Evolutionary conservation across 2,888 invertebrate species (phyloP).

Genomic region (Uloborus plumipes): DNA sequence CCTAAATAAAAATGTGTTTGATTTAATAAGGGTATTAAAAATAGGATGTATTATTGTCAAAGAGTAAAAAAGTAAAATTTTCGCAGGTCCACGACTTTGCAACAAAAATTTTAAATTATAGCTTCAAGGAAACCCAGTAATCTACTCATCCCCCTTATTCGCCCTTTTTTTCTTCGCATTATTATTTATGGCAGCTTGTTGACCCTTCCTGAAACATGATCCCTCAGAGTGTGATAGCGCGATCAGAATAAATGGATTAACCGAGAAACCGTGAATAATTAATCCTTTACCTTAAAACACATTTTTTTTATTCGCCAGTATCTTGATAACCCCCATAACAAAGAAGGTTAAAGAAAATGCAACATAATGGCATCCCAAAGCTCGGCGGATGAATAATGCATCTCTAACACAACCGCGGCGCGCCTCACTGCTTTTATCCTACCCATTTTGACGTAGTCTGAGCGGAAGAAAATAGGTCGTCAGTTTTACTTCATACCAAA

Average conservation of each 20-base stretch:
- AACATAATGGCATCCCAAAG: slow-evolving; percentile 44
- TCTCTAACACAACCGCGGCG: slow-evolving; percentile 41
- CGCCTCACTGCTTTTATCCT: slow-evolving; percentile 42
- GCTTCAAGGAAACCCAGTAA: no score
- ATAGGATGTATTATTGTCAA: no score
- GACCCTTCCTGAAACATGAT: slow-evolving; percentile 11
- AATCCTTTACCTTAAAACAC: slow-evolving; percentile 40
- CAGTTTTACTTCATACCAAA: slow-evolving; percentile 34
- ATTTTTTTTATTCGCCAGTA: slow-evolving; percentile 22
- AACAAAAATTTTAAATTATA: no score
- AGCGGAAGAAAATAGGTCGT: slow-evolving; percentile 54
- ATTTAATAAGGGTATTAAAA: no score
- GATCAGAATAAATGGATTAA: slow-evolving; percentile 43
- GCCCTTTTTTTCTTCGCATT: no score
- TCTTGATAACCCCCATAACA: slow-evolving; percentile 7
- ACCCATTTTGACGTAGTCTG: slow-evolving; percentile 41
- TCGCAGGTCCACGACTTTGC: no score
- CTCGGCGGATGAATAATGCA: slow-evolving; percentile 52
- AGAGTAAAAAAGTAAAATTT: no score
- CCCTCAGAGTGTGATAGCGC: slow-evolving; percentile 35
- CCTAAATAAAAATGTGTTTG: no score
- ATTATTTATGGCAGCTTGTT: slow-evolving; percentile 1
- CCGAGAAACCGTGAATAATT: slow-evolving; percentile 41
- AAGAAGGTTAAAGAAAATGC: slow-evolving; percentile 5
- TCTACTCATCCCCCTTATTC: no score